phyloP scores from a whole-genome alignment of 2,113 vertebrate species.

The Pseudorectes ferrugineus region DNA sequence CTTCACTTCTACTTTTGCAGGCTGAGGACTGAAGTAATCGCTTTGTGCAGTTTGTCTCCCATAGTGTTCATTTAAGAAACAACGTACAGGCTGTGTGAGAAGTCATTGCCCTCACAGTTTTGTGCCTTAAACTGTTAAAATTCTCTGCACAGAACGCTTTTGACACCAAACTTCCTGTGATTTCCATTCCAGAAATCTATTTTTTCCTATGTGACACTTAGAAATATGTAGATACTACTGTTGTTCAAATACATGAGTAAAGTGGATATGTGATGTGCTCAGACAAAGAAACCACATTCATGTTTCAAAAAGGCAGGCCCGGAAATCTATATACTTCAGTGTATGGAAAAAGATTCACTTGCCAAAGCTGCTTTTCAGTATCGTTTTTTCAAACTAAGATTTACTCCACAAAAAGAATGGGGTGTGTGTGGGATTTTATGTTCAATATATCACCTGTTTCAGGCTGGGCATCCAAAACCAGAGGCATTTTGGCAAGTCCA shows the following conservation, averaged over 20 bases:
- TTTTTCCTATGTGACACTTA: background rate
- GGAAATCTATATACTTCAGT: background rate
- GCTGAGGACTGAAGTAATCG: background rate
- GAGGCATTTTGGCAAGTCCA: background rate
- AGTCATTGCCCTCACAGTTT: background rate
- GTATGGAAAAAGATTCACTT: background rate
- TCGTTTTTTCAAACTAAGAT: background rate
- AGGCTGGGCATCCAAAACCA: background rate
- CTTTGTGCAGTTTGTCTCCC: background rate
- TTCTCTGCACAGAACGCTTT: background rate
- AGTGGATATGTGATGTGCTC: background rate
- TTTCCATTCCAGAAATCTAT: background rate
- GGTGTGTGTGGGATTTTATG: background rate
- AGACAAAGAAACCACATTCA: background rate
- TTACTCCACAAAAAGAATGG: background rate
- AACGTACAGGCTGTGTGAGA: accelerated
- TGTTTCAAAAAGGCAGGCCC: background rate
- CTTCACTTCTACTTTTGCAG: background rate
- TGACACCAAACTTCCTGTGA: background rate
- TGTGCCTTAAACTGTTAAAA: background rate
- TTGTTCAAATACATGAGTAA: background rate
- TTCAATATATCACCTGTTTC: background rate
- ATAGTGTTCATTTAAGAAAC: background rate
- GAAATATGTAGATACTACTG: background rate
- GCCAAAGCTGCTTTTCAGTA: background rate